Conservation (phyloP, 1,140 invertebrate species). For the Zaprionus gabonicus region DNA sequence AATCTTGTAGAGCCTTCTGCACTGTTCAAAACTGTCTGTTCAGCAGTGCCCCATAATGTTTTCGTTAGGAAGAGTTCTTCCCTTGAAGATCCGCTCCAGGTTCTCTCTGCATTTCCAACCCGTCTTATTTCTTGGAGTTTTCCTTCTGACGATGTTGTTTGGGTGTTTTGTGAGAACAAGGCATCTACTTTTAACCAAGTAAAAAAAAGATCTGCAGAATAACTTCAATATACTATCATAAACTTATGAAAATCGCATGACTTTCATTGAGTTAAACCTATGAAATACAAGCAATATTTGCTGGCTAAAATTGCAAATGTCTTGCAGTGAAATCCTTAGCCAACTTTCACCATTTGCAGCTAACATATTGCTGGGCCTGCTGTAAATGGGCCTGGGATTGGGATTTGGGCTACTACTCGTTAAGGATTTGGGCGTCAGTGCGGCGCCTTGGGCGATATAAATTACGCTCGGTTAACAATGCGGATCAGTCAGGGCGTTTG, state of each 20-base stretch:
- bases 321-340: neutral
- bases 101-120: too few relatives aligned
- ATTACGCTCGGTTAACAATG: slow-evolving; percentile 73
- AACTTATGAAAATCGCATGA: neutral
- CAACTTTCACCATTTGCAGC: too few relatives aligned
- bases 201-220: neutral
- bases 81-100: too few relatives aligned
- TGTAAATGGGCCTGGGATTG: neutral
- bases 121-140: too few relatives aligned
- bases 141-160: too few relatives aligned
- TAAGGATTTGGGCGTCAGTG: slow-evolving; percentile 37
- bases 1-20: too few relatives aligned
- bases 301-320: neutral
- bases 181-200: too few relatives aligned
- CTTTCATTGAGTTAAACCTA: neutral
- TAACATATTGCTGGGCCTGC: neutral
- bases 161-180: too few relatives aligned
- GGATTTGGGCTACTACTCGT: neutral
- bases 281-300: neutral
- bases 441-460: slow-evolving; percentile 73
- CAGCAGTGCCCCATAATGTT: too few relatives aligned
- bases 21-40: too few relatives aligned
- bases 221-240: too few relatives aligned
- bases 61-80: too few relatives aligned
- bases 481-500: slow-evolving; percentile 32